phyloP scores from a whole-genome alignment of 2,888 invertebrate species.

The Escarpia spicata region DNA sequence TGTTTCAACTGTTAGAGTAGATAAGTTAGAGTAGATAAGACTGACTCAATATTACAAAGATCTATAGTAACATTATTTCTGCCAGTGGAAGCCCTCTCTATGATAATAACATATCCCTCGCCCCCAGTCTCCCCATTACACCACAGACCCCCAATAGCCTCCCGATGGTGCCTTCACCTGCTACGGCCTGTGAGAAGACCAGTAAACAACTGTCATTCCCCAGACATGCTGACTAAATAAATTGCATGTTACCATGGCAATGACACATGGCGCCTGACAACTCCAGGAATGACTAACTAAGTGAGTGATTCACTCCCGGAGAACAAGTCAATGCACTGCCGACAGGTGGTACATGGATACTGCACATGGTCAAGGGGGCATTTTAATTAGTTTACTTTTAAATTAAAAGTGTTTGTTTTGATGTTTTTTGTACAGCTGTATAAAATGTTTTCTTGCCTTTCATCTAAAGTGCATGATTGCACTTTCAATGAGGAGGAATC shows the following conservation, averaged over 20 bases:
- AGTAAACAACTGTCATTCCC: neutral
- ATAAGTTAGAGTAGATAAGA: neutral
- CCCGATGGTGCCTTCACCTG: neutral
- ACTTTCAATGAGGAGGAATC: too few species aligned
- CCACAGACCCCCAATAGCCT: neutral
- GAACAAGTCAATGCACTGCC: neutral
- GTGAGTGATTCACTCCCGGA: neutral
- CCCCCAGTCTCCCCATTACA: neutral
- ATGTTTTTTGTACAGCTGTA: too few species aligned
- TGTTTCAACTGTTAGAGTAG: neutral
- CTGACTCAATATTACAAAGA: neutral
- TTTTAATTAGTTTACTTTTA: neutral
- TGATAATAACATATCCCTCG: neutral
- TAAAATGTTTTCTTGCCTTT: too few species aligned
- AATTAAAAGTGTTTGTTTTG: too few species aligned
- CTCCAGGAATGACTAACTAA: slow-evolving; percentile 16
- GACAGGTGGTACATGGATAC: neutral
- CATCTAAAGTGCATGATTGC: too few species aligned
- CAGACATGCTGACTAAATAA: neutral
- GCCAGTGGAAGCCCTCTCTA: neutral
- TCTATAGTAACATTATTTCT: neutral
- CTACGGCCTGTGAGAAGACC: neutral
- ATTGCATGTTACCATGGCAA: neutral
- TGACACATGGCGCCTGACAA: neutral
- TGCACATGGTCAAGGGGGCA: neutral